Conservation (phyloP, 2,888 invertebrate genomes). For the Oscheius sp. region DNA sequence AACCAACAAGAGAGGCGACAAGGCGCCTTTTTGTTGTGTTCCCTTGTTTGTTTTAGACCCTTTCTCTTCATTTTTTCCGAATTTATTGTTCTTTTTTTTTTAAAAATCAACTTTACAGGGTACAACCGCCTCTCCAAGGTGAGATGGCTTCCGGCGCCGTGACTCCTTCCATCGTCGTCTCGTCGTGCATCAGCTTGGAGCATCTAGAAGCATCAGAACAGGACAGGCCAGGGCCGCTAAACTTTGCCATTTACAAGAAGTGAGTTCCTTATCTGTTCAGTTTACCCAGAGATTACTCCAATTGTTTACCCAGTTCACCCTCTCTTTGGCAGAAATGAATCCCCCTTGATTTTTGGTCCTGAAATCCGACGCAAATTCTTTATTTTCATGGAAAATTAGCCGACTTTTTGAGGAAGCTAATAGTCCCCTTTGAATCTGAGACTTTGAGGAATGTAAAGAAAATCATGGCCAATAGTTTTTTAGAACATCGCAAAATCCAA, state of each 20-base stretch:
- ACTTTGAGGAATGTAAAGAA: no score
- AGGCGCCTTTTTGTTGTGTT: not conserved
- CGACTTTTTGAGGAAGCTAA: no score
- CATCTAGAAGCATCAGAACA: not conserved
- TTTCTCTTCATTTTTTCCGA: not conserved
- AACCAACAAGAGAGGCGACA: not conserved
- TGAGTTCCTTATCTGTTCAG: no score
- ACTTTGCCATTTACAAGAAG: conserved; percentile 16
- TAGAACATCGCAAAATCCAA: no score
- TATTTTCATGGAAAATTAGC: no score
- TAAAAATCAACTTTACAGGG: not conserved
- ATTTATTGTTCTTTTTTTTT: not conserved
- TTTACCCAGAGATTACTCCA: no score
- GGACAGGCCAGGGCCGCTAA: conserved; percentile 3
- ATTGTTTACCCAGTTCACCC: no score
- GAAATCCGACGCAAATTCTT: no score
- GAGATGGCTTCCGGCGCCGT: not conserved
- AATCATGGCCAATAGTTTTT: no score
- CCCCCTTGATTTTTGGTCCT: no score
- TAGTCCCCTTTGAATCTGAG: no score
- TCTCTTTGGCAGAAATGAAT: no score
- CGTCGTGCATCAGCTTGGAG: conserved; percentile 14
- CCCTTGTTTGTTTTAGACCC: not conserved
- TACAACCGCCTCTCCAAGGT: not conserved
- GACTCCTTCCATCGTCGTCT: conserved; percentile 16